These are phyloP conservation scores for Vanessa atalanta DNA, from an alignment of 1,140 invertebrate genomes.

Conservation along the genomic window DNA sequence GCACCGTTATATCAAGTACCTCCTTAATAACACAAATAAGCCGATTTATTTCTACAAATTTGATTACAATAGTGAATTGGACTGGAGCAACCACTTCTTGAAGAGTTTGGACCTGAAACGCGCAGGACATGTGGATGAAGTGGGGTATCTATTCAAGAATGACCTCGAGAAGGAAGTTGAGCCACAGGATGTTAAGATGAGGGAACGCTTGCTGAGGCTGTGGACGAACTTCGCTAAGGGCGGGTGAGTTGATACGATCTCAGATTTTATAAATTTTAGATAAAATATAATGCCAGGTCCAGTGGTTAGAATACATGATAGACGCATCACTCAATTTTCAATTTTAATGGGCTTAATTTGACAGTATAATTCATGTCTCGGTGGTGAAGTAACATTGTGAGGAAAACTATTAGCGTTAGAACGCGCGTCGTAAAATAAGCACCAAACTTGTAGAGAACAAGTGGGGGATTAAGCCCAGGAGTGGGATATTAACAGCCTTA, in stretches of 20 bases:
- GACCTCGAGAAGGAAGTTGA: conserved; percentile 54
- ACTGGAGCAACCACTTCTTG: conserved; percentile 53
- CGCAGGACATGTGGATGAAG: conserved; percentile 70
- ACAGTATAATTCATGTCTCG: too few relatives aligned
- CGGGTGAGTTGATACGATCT: conserved; percentile 61
- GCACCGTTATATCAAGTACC: conserved; percentile 62
- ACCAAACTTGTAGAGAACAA: too few relatives aligned
- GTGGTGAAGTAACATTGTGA: too few relatives aligned
- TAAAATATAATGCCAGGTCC: too few relatives aligned
- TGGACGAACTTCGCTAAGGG: conserved; percentile 82
- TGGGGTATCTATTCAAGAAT: conserved; percentile 74
- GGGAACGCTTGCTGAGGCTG: conserved; percentile 73
- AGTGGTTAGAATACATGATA: too few relatives aligned
- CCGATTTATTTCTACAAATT: conserved; percentile 77
- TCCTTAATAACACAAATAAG: conserved; percentile 61
- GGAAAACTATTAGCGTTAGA: too few relatives aligned
- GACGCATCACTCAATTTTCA: too few relatives aligned
- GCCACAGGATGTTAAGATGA: conserved; percentile 57
- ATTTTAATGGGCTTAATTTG: too few relatives aligned
- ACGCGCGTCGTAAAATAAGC: too few relatives aligned
- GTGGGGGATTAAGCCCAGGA: too few relatives aligned
- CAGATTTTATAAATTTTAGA: too few relatives aligned
- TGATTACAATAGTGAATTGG: conserved; percentile 71
- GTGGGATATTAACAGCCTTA: too few relatives aligned
- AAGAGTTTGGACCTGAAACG: conserved; percentile 44